Conservation (phyloP, 2,888 invertebrate genomes). For the Kuschelorhynchus macadamiae region DNA sequence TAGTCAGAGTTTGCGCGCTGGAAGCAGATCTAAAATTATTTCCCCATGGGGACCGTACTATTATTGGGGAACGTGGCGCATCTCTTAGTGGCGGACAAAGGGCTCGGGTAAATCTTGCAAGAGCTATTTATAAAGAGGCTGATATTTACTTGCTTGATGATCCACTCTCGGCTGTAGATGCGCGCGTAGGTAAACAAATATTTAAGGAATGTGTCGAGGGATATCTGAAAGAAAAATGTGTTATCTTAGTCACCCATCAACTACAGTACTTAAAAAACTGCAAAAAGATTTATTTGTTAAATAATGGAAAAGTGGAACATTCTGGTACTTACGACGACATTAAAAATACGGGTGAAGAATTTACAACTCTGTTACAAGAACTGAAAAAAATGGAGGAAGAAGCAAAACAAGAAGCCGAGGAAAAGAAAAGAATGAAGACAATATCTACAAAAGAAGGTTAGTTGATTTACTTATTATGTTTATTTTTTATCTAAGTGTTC, state of each 20-base stretch:
- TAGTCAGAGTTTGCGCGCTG: conserved; percentile 78
- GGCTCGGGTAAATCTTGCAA: conserved; percentile 87
- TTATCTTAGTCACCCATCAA: conserved; percentile 82
- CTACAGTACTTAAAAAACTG: conserved; percentile 75
- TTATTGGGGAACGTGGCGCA: conserved; percentile 82
- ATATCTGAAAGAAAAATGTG: conserved; percentile 76
- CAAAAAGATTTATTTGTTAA: conserved; percentile 72
- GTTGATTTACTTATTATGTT: conserved; percentile 31
- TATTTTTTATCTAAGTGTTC: too few relatives aligned
- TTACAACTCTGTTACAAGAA: conserved; percentile 71
- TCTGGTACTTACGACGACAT: conserved; percentile 79
- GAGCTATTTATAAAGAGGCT: conserved; percentile 85
- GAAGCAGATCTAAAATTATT: conserved; percentile 80
- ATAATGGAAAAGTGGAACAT: conserved; percentile 72
- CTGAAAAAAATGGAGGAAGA: conserved; percentile 44
- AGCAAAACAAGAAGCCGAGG: conserved; percentile 17
- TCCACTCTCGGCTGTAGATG: conserved; percentile 90
- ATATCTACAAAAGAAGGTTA: conserved; percentile 25
- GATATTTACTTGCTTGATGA: conserved; percentile 91
- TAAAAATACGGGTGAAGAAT: conserved; percentile 79
- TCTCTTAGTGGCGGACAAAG: conserved; percentile 85
- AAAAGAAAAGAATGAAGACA: conserved; percentile 42
- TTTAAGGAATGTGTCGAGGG: conserved; percentile 82
- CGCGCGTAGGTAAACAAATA: conserved; percentile 87
- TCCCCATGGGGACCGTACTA: conserved; percentile 83